Evolutionary conservation across 1,140 invertebrate genomes (phyloP).

Genomic region (Nixonia krombeini): DNA sequence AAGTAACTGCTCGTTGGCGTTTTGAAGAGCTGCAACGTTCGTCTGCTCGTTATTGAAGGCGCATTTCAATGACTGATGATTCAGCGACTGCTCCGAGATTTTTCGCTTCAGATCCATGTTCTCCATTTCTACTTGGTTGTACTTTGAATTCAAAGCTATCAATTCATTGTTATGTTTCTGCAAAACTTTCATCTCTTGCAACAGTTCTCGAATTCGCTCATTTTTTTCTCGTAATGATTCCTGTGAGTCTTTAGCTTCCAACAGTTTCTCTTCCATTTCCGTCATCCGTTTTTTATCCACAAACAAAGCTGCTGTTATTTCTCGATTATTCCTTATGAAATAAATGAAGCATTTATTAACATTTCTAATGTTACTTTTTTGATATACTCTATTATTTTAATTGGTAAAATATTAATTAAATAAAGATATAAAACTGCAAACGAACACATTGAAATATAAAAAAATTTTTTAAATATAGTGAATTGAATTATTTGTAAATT

Average conservation of each 20-base stretch:
- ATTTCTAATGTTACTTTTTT: background rate
- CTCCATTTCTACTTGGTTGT: slow-evolving; percentile 56
- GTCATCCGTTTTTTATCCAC: slow-evolving; percentile 51
- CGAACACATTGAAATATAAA: too few relatives aligned
- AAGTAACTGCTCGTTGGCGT: slow-evolving; percentile 58
- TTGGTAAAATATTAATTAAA: background rate
- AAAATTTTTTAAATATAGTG: too few relatives aligned
- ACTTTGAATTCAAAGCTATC: slow-evolving; percentile 54
- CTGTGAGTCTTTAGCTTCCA: slow-evolving; percentile 48
- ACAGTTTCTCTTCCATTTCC: slow-evolving; percentile 54
- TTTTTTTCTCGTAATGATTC: slow-evolving; percentile 54
- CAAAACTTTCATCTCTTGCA: slow-evolving; percentile 58
- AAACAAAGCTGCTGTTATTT: slow-evolving; percentile 43
- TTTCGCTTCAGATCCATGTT: slow-evolving; percentile 61
- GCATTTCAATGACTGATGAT: slow-evolving; percentile 52
- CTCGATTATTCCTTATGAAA: slow-evolving; percentile 50
- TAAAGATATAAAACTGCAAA: too few relatives aligned
- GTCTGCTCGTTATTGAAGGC: slow-evolving; percentile 56
- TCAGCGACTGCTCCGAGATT: slow-evolving; percentile 50
- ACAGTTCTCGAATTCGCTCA: slow-evolving; percentile 58
- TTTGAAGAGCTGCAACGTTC: slow-evolving; percentile 53
- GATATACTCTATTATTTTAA: background rate
- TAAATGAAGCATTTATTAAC: background rate
- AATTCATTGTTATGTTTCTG: slow-evolving; percentile 66
- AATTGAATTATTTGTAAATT: too few relatives aligned